Evolutionary conservation across 2,797 vertebrate species (phyloP).

Genomic region (Acipenser ruthenus): DNA sequence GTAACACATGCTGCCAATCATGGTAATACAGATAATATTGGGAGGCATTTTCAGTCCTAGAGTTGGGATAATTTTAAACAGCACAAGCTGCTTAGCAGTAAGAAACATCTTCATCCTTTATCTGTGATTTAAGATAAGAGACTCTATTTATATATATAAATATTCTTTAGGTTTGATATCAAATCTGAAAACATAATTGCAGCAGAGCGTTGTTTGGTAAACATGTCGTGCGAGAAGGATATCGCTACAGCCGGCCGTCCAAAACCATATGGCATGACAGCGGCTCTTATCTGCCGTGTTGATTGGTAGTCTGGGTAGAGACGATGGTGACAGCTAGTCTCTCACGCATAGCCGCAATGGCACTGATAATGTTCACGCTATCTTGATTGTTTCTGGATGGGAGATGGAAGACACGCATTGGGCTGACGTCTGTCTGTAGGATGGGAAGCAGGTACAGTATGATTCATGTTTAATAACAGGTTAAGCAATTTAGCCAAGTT

Average conservation of each 20-base stretch:
- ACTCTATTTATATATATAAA: neutral
- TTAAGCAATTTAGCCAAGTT: too few species aligned
- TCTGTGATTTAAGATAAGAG: too few species aligned
- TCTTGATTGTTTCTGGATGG: neutral
- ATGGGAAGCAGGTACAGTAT: too few species aligned
- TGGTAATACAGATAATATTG: too few species aligned
- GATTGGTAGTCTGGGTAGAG: neutral
- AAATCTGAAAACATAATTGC: neutral
- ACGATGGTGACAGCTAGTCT: neutral
- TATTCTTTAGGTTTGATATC: neutral
- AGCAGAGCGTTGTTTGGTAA: neutral
- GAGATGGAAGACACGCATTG: neutral
- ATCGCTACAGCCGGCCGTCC: neutral
- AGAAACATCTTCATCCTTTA: too few species aligned
- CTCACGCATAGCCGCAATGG: neutral
- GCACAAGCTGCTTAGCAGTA: too few species aligned
- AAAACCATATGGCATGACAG: neutral
- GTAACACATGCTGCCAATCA: too few species aligned
- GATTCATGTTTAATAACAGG: too few species aligned
- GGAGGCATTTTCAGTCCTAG: too few species aligned
- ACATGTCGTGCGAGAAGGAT: neutral
- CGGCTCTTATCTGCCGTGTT: neutral
- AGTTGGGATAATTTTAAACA: too few species aligned
- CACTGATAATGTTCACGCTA: conserved; percentile 1
- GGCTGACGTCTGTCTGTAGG: neutral